A percentile compares a stretch with the other conserved stretches of the same genome.
phyloP scores from a whole-genome alignment of 2,797 vertebrate species.

The Hippopotamyrus pictus region DNA sequence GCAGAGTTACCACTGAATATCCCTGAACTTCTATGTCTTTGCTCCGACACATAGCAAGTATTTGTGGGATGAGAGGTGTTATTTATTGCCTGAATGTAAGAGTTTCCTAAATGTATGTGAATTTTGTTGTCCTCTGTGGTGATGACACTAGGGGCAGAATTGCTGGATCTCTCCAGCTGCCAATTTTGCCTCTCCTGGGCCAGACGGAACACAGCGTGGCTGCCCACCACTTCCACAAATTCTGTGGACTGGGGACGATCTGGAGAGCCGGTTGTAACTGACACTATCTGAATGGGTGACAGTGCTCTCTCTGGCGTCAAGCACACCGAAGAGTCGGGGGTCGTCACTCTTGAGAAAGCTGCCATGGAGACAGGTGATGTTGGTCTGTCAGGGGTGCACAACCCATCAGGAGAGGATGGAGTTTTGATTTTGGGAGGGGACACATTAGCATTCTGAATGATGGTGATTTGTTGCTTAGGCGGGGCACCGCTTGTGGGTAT shows the following conservation, averaged over 20 bases:
- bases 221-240: constrained; percentile 72
- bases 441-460: constrained; percentile 80
- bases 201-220: constrained; percentile 77
- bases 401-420: constrained; percentile 61
- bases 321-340: constrained; percentile 80
- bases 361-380: constrained; percentile 74
- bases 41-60: constrained; percentile 60
- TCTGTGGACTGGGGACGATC: constrained; percentile 71
- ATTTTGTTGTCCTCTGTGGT: constrained; percentile 99
- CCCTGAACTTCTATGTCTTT: constrained; percentile 76
- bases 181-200: constrained; percentile 82
- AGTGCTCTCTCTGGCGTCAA: constrained; percentile 81
- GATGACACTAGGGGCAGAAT: constrained; percentile 83
- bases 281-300: constrained; percentile 81
- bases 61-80: constrained; percentile 59
- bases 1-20: constrained; percentile 66
- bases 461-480: constrained; percentile 89
- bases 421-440: constrained; percentile 70
- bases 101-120: constrained; percentile 90
- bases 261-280: constrained; percentile 71
- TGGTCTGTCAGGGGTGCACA: constrained; percentile 67
- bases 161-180: constrained; percentile 89
- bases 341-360: constrained; percentile 74
- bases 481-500: constrained; percentile 87
- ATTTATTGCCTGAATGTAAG: constrained; percentile 77